phyloP scores from a whole-genome alignment of 30 jellyfish, hydroid and myxozoan genomes.

The Aurelia aurita region DNA sequence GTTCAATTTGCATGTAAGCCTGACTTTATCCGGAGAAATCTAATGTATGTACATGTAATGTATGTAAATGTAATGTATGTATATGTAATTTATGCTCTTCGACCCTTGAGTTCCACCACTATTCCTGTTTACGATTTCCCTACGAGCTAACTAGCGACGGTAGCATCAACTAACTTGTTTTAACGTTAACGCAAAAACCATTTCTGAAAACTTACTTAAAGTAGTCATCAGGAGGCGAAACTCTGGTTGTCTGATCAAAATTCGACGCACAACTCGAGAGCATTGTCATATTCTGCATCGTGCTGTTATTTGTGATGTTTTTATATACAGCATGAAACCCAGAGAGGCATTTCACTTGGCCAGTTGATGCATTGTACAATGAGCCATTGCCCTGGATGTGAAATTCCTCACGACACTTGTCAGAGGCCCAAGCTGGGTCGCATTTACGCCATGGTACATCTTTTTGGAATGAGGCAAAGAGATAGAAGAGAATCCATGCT shows the following conservation, averaged over 20 bases:
- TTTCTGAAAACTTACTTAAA: conserved; percentile 62
- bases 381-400: conserved; percentile 78
- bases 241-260: conserved; percentile 31
- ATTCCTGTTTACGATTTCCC: no score
- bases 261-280: conserved; percentile 50
- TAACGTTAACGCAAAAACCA: neutral
- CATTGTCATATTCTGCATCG: conserved; percentile 43
- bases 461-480: conserved; percentile 81
- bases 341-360: conserved; percentile 44
- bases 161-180: no score
- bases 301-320: conserved; percentile 40
- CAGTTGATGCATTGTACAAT: conserved; percentile 59
- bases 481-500: conserved; percentile 86
- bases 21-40: no score
- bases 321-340: conserved; percentile 55
- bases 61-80: no score
- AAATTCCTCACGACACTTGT: conserved; percentile 73
- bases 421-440: conserved; percentile 90
- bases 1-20: no score
- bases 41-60: no score
- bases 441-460: conserved; percentile 91
- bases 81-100: no score
- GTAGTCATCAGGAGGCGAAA: conserved; percentile 83
- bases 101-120: no score
- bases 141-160: no score